A percentile compares a stretch with the other conserved stretches of the same genome.
Conservation (phyloP, 2,113 vertebrate genomes). For the Pontoporia blainvillei region DNA sequence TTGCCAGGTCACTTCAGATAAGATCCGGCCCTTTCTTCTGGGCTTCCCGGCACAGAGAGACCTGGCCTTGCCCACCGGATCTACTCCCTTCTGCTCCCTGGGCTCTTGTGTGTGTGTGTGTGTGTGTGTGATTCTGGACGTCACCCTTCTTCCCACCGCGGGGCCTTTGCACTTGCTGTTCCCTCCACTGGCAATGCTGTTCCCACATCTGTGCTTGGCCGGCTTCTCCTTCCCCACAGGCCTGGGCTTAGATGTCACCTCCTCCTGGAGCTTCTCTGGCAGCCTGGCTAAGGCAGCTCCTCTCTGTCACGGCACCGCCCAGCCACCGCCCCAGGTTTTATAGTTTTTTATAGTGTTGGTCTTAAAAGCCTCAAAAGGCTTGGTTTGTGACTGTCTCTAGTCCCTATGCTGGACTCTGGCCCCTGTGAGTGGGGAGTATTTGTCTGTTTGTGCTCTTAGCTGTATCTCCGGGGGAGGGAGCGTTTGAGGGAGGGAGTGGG, state of each 20-base stretch:
- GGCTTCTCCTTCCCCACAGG: background rate
- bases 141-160: background rate
- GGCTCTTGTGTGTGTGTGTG: too few species aligned
- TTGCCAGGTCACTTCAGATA: background rate
- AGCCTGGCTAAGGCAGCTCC: accelerated
- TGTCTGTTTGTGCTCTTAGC: background rate
- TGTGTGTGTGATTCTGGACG: accelerated
- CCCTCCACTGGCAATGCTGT: accelerated
- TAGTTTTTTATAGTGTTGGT: accelerated
- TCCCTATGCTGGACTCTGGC: accelerated
- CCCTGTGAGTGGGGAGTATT: accelerated
- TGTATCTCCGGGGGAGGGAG: background rate
- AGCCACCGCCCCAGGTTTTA: accelerated
- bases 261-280: background rate
- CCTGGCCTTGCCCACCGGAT: accelerated
- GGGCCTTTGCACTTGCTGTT: background rate
- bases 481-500: accelerated
- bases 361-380: background rate
- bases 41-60: background rate
- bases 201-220: background rate
- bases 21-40: too few species aligned
- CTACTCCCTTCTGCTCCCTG: accelerated
- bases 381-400: accelerated
- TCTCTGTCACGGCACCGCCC: accelerated
- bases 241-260: background rate